phyloP scores from a whole-genome alignment of 2,113 vertebrate species.

The Dendropsophus ebraccatus region DNA sequence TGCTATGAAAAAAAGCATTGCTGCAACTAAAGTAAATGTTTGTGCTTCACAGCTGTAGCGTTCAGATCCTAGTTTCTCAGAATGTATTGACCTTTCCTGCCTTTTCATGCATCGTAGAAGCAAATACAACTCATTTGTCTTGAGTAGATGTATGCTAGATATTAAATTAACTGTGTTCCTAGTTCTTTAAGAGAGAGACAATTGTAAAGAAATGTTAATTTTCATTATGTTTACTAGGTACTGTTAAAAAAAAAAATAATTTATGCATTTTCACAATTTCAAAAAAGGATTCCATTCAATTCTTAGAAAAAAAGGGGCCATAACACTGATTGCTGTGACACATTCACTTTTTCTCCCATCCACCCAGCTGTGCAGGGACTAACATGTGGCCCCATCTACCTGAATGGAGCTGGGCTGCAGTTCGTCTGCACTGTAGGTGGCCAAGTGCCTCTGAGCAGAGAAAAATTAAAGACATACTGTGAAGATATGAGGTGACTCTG shows the following conservation, averaged over 20 bases:
- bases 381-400: no score
- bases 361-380: no score
- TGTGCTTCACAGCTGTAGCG: slow-evolving; percentile 50
- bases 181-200: not conserved
- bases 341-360: no score
- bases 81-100: not conserved
- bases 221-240: not conserved
- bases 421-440: no score
- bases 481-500: no score
- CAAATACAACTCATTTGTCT: slow-evolving; percentile 2
- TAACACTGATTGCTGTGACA: no score
- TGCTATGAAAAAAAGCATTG: slow-evolving; percentile 56
- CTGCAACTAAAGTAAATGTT: slow-evolving; percentile 53
- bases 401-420: no score
- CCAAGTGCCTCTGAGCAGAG: no score
- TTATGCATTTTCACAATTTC: no score
- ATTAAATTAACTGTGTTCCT: not conserved
- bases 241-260: not conserved
- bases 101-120: slow-evolving; percentile 19
- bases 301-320: no score
- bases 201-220: not conserved
- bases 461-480: no score
- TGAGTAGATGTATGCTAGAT: not conserved
- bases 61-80: not conserved
- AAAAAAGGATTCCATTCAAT: no score